Evolutionary conservation across 2,888 invertebrate genomes (phyloP), one percentile per base, ranked within the genome.

Genomic region (Heteromurus nitidus): DNA sequence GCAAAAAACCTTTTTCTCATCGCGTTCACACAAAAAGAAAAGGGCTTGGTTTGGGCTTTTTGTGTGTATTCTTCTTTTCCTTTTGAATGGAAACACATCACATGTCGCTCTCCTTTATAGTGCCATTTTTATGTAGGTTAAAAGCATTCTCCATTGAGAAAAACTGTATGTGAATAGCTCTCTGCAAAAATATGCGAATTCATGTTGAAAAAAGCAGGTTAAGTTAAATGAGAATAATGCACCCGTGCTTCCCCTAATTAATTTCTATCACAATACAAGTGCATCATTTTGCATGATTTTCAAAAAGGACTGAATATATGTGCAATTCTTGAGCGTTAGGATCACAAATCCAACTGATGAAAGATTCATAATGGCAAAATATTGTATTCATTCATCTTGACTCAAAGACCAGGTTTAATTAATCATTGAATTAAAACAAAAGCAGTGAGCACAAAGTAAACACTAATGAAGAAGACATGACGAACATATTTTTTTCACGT

Each of bases 401-500:
- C 47, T 64, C 50, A 62, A 50, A 50, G 31, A 20, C 47, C 62
- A 65, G 26, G 62, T 72, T 73, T 73, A 73, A 73, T 73, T 73
- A 73, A 73, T 73, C 73, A 73, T 73, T 62, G 64, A 42, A 22
- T n/a, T 36, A 36, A 47, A 47, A 47, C 47, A 47, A 47, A 36
- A 36, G 7, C 5, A 36, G 13, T 36, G 36, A 20, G 18, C 53
- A 53, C 53, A 53, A 22, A 53, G 53, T 24, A 53, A 53, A 53
- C 13, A 24, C 53, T 53, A 53, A 53, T 24, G 53, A 53, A 53
- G 22, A 53, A 22, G 53, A 50, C n/a, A 60, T 60, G 60, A 28
- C 11, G 7, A 26, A 31, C n/a, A n/a, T n/a, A n/a, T n/a, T n/a
- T n/a, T n/a, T n/a, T n/a, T n/a, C n/a, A n/a, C n/a, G n/a, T n/a